A percentile compares a stretch with the other conserved stretches of the same genome.
Evolutionary conservation across 1,140 invertebrate genomes (phyloP).

Genomic region (Drosophila teissieri): DNA sequence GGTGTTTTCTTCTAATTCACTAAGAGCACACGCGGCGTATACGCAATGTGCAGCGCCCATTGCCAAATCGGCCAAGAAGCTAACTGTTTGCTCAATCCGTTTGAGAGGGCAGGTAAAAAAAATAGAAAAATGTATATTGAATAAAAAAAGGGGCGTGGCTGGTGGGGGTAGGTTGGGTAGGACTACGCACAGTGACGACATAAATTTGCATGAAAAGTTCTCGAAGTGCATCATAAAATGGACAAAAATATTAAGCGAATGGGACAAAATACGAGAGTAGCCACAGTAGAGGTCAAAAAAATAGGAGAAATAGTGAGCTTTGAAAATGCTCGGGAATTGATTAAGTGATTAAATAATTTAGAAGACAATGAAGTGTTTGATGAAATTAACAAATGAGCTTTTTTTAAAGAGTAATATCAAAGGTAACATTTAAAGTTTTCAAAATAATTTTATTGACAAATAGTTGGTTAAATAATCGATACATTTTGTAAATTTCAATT

Average conservation of each 20-base stretch:
- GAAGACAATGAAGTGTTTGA: neutral
- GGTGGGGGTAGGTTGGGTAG: conserved; percentile 7
- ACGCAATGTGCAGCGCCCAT: conserved; percentile 61
- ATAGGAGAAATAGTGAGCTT: neutral
- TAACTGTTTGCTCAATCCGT: conserved; percentile 49
- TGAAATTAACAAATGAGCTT: too few relatives aligned
- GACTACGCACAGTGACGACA: conserved; percentile 70
- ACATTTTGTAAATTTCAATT: too few relatives aligned
- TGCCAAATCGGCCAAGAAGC: conserved; percentile 53
- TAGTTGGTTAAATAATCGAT: too few relatives aligned
- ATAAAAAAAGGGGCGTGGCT: conserved; percentile 29
- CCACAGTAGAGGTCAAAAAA: conserved; percentile 1
- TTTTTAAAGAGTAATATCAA: too few relatives aligned
- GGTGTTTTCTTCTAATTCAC: conserved; percentile 35
- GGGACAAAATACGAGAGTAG: conserved; percentile 38
- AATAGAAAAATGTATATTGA: conserved; percentile 1
- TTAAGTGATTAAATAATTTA: neutral
- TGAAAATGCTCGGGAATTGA: too few relatives aligned
- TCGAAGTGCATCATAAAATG: conserved; percentile 45
- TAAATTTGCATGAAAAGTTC: conserved; percentile 61
- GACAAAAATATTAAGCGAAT: conserved; percentile 59
- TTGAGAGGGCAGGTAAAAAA: conserved; percentile 8
- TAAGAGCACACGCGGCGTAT: conserved; percentile 67
- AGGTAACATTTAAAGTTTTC: too few relatives aligned
- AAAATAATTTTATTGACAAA: too few relatives aligned